These are phyloP conservation scores for Azorinus chamasolen DNA, from an alignment of 2,888 invertebrate genomes.

Conservation along the genomic window DNA sequence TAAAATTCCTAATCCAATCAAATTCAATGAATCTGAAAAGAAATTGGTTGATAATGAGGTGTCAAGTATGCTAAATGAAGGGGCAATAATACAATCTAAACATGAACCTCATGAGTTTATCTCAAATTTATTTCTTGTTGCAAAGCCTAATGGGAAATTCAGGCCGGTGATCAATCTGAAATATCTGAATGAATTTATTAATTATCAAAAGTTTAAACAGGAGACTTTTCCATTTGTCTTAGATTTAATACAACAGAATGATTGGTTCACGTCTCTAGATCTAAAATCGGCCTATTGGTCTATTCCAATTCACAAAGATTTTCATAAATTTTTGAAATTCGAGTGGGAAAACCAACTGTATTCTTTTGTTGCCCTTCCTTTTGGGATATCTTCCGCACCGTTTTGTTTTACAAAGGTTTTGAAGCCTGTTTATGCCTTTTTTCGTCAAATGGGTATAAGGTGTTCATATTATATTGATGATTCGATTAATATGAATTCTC, in stretches of 20 bases:
- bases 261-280: constrained; percentile 39
- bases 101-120: constrained; percentile 12
- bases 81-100: constrained; percentile 8
- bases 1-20: constrained; percentile 10
- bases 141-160: no score
- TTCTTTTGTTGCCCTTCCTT: constrained; percentile 32
- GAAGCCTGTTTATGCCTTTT: constrained; percentile 40
- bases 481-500: constrained; percentile 4
- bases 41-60: neutral
- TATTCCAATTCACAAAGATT: constrained; percentile 25
- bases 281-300: constrained; percentile 48
- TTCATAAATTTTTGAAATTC: constrained; percentile 43
- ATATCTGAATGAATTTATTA: constrained; percentile 22
- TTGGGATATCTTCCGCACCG: constrained; percentile 46
- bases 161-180: no score
- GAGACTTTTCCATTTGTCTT: constrained; percentile 35
- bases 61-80: neutral
- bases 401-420: constrained; percentile 40
- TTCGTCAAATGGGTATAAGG: constrained; percentile 31
- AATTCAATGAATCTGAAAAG: constrained; percentile 5
- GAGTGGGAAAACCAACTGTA: constrained; percentile 34
- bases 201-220: constrained; percentile 38
- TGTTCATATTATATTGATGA: constrained; percentile 46
- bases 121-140: neutral
- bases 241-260: constrained; percentile 8